Evolutionary conservation across 64 coral and sea anemone genomes (phyloP), one percentile per base, ranked within the genome.

Genomic region (Anthopleura sola): DNA sequence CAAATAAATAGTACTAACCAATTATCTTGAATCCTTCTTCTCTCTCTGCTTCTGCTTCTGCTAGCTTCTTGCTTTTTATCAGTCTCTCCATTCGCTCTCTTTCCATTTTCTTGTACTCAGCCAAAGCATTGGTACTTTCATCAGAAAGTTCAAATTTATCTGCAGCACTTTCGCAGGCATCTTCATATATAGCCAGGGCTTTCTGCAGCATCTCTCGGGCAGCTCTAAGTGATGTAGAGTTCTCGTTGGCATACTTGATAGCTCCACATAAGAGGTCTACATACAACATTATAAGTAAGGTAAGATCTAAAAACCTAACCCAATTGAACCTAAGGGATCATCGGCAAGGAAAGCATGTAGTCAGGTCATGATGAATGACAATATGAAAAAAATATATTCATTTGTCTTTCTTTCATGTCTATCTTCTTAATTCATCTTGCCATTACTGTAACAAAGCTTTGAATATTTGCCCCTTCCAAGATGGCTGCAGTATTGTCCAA

Each of bases 141-240:
- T 83, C 78, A 44, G 90, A 92, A 18, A 96, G 78, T 40, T 86
- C 90, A 96, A 96, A 96, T 69, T 96, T 92, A 40, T 92, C 94
- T 40, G 90, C 90, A 28, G 91, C 87, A 58, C 87, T 83, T 37
- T 92, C 68, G 37, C 94, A 96, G 13, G 94, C 94, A 54, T 86
- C 78, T 21, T 81, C 26, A 48, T 86, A 83, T 15, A 96, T 82
- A 11, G 1, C 84, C 9, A 96, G 57, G 44, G 90, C 82, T 33
- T 48, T 86, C 3, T 92, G 90, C 7, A 96, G 69, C 58, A 89
- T 66, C 58, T 96, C 90, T 78, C 83, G 92, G 8, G 91, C 90
- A 55, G 94, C 84, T 68, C 83, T 96, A 9, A 96, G 81, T 36
- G 94, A 96, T 7, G 94, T 96, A 18, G 83, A 49, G 40, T 87